Evolutionary conservation across 2,797 vertebrate species (phyloP).

Genomic region (Ceryle rudis): DNA sequence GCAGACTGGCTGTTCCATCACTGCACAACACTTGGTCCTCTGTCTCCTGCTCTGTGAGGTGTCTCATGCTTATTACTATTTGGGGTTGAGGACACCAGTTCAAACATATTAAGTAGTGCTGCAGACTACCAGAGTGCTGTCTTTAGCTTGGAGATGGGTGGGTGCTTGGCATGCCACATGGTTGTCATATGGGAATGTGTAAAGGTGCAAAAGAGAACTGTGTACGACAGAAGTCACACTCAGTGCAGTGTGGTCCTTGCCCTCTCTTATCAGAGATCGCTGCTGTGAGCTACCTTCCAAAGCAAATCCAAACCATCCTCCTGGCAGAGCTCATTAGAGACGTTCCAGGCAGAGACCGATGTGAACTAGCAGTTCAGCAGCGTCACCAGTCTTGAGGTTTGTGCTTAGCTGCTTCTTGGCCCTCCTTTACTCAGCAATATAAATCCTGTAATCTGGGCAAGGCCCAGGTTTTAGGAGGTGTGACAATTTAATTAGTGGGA

Average conservation of each 20-base stretch:
- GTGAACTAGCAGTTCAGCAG: background rate
- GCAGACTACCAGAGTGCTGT: background rate
- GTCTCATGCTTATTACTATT: background rate
- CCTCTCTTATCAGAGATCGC: background rate
- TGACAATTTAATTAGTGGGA: background rate
- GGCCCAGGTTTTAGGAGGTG: background rate
- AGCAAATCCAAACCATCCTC: background rate
- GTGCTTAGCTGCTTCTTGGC: background rate
- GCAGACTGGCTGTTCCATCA: background rate
- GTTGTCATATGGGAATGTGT: rapidly evolving
- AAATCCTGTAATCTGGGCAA: background rate
- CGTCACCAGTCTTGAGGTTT: background rate
- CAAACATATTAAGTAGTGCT: background rate
- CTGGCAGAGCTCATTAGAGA: background rate
- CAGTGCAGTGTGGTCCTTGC: background rate
- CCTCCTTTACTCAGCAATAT: background rate
- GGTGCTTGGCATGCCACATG: background rate
- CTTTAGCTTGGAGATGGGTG: background rate
- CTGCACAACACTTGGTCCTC: rapidly evolving
- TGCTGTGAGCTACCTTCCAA: background rate
- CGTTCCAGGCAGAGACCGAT: background rate
- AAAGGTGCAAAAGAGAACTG: background rate
- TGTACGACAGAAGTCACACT: background rate
- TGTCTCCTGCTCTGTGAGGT: background rate
- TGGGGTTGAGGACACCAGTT: background rate